Percentiles rank a stretch among this genome's conserved stretches.
Conservation (phyloP, 2,113 vertebrate species). For the Baryphthengus martii region DNA sequence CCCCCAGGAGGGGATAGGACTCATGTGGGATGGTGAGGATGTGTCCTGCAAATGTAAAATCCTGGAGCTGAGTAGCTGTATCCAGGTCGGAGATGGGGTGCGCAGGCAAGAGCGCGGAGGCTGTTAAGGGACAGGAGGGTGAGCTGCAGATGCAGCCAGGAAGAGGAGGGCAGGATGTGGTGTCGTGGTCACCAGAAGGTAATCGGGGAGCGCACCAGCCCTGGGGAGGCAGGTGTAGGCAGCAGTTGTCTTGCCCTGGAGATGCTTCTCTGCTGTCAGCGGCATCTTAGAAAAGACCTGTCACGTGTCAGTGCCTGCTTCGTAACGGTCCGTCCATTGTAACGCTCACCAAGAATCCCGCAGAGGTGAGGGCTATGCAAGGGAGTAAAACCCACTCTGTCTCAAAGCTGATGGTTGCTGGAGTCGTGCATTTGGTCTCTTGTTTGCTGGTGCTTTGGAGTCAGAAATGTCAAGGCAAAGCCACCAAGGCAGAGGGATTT, state of each 20-base stretch:
- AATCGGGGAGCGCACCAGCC: neutral
- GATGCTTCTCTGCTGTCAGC: neutral
- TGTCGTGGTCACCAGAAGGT: fast-evolving
- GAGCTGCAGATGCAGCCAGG: too few relatives aligned
- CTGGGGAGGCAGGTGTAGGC: fast-evolving
- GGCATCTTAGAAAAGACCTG: neutral
- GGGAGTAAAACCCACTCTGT: neutral
- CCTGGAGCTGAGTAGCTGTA: neutral
- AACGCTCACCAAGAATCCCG: neutral
- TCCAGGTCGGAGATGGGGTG: neutral
- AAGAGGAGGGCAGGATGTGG: neutral
- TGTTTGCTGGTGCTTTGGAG: neutral
- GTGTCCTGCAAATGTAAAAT: neutral
- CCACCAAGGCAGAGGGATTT: neutral
- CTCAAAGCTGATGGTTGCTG: fast-evolving
- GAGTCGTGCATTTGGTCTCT: fast-evolving
- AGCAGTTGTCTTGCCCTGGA: neutral
- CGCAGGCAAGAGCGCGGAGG: neutral
- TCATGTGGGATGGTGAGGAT: neutral
- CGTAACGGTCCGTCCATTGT: neutral
- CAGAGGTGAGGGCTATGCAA: neutral
- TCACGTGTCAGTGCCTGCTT: neutral
- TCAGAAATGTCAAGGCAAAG: neutral
- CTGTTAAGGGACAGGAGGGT: neutral
- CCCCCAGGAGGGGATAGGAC: neutral